These are phyloP conservation scores for Periplaneta americana DNA, from an alignment of 1,140 invertebrate genomes.

Conservation along the genomic window DNA sequence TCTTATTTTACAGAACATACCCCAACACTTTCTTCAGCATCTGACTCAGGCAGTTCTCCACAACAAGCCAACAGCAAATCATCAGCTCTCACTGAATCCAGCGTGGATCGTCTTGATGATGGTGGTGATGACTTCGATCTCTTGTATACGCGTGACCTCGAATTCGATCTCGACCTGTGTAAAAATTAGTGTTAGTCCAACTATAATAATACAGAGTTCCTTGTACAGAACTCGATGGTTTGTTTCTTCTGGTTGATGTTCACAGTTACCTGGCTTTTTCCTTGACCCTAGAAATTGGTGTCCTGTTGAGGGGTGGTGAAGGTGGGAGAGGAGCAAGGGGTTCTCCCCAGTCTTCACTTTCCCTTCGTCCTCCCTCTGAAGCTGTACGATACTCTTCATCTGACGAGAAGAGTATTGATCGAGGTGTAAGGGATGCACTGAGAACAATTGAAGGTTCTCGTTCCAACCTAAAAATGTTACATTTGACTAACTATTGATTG, in stretches of 20 bases:
- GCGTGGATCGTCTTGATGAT: slow-evolving; percentile 55
- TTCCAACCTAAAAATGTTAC: no score
- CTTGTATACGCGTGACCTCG: slow-evolving; percentile 47
- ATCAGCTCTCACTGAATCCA: slow-evolving; percentile 57
- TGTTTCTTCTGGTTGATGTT: no score
- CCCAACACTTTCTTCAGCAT: slow-evolving; percentile 38
- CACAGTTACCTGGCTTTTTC: slow-evolving; percentile 55
- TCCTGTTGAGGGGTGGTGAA: slow-evolving; percentile 64
- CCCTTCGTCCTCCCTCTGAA: slow-evolving; percentile 55
- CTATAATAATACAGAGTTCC: no score
- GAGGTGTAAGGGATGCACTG: slow-evolving; percentile 29
- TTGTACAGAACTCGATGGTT: no score
- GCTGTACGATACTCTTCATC: slow-evolving; percentile 82
- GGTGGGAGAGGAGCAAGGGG: slow-evolving; percentile 51
- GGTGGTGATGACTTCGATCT: slow-evolving; percentile 57
- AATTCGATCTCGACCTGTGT: slow-evolving; percentile 36
- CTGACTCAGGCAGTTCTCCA: slow-evolving; percentile 31
- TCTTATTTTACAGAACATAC: slow-evolving; percentile 19
- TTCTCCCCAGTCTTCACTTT: slow-evolving; percentile 42
- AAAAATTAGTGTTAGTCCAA: no score
- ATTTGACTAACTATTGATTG: no score
- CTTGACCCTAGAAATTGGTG: slow-evolving; percentile 69
- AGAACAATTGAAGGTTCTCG: slow-evolving; percentile 14
- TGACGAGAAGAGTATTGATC: slow-evolving; percentile 67
- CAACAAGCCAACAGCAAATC: slow-evolving; percentile 45